Evolutionary conservation across 2,797 vertebrate species (phyloP), one percentile per base, ranked within the genome.

Genomic region (Pangasius krempfi): DNA sequence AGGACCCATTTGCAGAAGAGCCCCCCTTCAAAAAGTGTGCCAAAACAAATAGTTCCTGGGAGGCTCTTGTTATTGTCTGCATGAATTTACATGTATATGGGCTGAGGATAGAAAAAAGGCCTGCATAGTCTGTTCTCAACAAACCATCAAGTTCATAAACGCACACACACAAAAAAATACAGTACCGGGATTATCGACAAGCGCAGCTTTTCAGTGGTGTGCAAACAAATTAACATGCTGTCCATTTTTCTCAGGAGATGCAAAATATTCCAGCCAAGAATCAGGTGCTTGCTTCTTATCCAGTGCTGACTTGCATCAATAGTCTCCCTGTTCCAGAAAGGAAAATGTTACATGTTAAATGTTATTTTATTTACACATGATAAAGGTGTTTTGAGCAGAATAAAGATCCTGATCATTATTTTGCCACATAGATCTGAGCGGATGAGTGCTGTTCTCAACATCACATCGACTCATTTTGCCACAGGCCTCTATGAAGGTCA

Each of bases 401-500:
- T n/a, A 47, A 86, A 90, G 44, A 50, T 54, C 76, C 87, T n/a
- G 82, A 87, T 90, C 90, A 89, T 91, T 92, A 89, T 88, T 90
- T 96, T 96, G 95, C 95, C 95, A 92, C 97, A 97, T 98, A 95
- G 97, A 98, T 97, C 96, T 94, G 94, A 93, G 93, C 1, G 5
- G 95, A 64, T 97, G 91, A 93, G 92, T 97, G 95, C 95, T 90
- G 92, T 96, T 95, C 95, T 96, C 96, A 96, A 70, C 96, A 93
- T 96, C 94, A 96, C 96, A 97, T 96, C 95, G 96, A 97, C 89
- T 85, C 85, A 97, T 96, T 97, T 96, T 96, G 96, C 96, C 95
- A 95, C 94, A 94, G 95, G 96, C 93, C 91, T 92, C 95, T 95
- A 94, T 96, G 97, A 98, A 98, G 97, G 97, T 98, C 97, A 97